Evolutionary conservation across 2,797 vertebrate genomes (phyloP), one percentile per base, ranked within the genome.

Genomic region (Furcifer pardalis): DNA sequence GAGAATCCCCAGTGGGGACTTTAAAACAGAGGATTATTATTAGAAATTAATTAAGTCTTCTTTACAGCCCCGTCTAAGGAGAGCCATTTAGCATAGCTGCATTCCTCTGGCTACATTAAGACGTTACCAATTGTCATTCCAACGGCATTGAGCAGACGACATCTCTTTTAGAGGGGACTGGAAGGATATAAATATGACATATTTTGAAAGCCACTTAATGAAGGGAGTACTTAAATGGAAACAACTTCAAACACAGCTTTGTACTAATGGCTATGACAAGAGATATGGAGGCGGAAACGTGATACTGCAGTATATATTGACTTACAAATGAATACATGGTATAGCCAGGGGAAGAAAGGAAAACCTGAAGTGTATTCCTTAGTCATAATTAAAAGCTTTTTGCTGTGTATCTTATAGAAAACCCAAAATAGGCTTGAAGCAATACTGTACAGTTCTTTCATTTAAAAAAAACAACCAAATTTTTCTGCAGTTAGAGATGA

Each of bases 11-110:
- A 90, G 42, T 59, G 87, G 88, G 84, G 89, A 82, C 90, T 91
- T 81, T 91, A 89, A 92, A 94, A 91, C 86, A 93, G 86, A 92
- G 91, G 86, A 92, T 92, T 94, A 94, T 93, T 95, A 95, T 93
- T 93, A 92, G 92, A 93, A 94, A 94, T 94, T 94, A 94, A 93
- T 94, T 93, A 94, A 92, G 84, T 91, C 93, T 92, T 93, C 91
- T 91, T 93, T 94, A 91, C 89, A 89, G 82, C 87, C 89, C 83
- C 83, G 79, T 81, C 92, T 93, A 88, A 82, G 75, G 89, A 92
- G 92, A 91, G 74, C 63, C 88, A 81, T 88, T 46, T 93, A 89
- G 87, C 90, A 89, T 86, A 72, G 79, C 89, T 85, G 84, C 86
- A 63, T 89, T 88, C 91, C 89, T 92, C 62, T 71, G 79, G 49